Evolutionary conservation across 2,888 invertebrate genomes (phyloP), one percentile per base, ranked within the genome.

Genomic region (Oscheius myriophilus): DNA sequence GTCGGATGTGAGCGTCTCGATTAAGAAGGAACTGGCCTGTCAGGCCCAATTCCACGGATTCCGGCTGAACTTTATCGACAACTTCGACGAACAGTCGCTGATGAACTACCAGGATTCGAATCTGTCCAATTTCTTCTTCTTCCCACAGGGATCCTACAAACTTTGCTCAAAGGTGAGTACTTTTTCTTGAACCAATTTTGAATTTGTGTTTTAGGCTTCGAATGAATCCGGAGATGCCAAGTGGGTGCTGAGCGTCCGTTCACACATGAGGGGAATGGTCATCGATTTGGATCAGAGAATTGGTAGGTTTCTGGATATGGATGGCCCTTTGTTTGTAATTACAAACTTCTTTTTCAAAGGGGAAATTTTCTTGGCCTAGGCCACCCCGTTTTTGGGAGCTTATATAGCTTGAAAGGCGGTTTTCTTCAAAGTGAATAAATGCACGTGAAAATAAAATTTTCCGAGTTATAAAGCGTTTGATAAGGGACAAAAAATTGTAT

Each of bases 121-220:
- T 9, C 86, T 88, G 57, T 88, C 89, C 82, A 89, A 89, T 82
- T 88, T 87, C 67, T 96, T 97, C 88, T 93, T 94, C 65, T 98
- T 98, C n/a, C 96, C 96, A 12, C 95, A 96, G 88, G 98, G 98
- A 18, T 96, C 96, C 1, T 98, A 96, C 86, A 96, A 97, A 89
- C 94, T 98, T 4, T 95, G 95, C 89, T 94, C 94, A 76, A 81
- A 73, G 45, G 84, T n/a, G n/a, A n/a, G n/a, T n/a, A n/a, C n/a
- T n/a, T n/a, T n/a, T n/a, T n/a, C n/a, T 81, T 16, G 71, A 43
- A 12, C 11, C 21, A 58, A 16, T 21, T 7, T n/a, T 49, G n/a
- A 6, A 49, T n/a, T 49, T 6, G 6, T 9, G 21, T 18, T 59
- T n/a, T 23, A 59, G 59, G 67, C 67, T 23, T 67, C 67, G 12